A percentile compares a stretch with the other conserved stretches of the same genome.
These are phyloP conservation scores for Raphicerus campestris DNA, from an alignment of 2,113 vertebrate genomes.

Conservation along the genomic window DNA sequence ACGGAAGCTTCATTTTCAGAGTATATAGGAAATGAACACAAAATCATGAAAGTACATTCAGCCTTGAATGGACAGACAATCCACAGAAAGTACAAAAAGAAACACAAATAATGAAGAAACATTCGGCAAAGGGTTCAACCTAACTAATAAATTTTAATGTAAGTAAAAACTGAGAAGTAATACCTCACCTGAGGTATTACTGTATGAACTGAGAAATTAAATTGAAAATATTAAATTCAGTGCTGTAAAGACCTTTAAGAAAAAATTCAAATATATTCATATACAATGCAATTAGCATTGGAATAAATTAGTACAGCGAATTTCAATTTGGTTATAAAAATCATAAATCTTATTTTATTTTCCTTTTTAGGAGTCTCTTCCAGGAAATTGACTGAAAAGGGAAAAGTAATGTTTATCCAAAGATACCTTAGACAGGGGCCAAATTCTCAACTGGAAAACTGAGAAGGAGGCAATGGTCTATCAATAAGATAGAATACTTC, in stretches of 20 bases:
- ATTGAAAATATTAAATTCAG: neutral
- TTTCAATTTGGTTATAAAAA: conserved; percentile 1
- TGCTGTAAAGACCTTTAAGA: neutral
- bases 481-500: neutral
- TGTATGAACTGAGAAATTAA: neutral
- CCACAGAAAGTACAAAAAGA: neutral
- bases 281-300: neutral
- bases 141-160: neutral
- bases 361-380: neutral
- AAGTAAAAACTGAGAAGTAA: neutral
- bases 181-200: too few relatives aligned
- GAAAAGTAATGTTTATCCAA: neutral
- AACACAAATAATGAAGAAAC: neutral
- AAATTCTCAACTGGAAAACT: neutral
- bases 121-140: neutral
- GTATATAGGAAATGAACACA: neutral
- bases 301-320: neutral
- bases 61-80: neutral
- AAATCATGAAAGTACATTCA: neutral
- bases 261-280: neutral
- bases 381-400: neutral
- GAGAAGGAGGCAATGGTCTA: too few relatives aligned
- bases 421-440: neutral
- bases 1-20: neutral
- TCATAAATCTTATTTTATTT: neutral